Evolutionary conservation across 2,797 vertebrate genomes (phyloP), one percentile per base, ranked within the genome.

Genomic region (Poecile montanus): DNA sequence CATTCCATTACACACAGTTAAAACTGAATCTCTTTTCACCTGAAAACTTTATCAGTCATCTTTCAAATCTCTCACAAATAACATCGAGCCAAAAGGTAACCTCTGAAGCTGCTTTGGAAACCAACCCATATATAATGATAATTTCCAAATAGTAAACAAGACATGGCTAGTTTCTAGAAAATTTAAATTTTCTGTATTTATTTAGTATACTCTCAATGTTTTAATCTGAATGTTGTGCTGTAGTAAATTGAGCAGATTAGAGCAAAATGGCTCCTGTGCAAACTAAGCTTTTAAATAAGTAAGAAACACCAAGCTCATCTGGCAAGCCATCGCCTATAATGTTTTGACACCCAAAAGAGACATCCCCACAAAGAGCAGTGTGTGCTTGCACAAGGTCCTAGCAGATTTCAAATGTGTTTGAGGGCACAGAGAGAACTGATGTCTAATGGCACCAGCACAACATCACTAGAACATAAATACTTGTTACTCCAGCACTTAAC

Each of bases 31-130:
- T 91, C 75, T 61, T 74, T 84, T 84, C 83, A 93, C 42, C 56
- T 71, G 76, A 40, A 82, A 94, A 89, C 66, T 91, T 57, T 22
- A 83, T 72, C 70, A 74, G 38, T 23, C 34, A 19, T 77, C 83
- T 91, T 96, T 79, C 70, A 92, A 87, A 86, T 57, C 68, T 66
- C 63, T 76, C 68, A 57, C 32, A 84, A 92, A 70, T 47, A 85
- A 17, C 27, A 4, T 7, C 30, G 70, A 88, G 44, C 27, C 61
- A 71, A 30, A 47, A 81, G 61, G 13, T 65, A 63, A 83, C 65
- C 27, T 36, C 54, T 88, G 62, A 68, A 78, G 44, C 58, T 70
- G 30, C 25, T 23, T 56, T 57, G 72, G 66, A 84, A 92, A 88
- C 30, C 30, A 32, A n/a, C 7, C 4, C 66, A 63, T 66, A 72